Evolutionary conservation across 1,140 invertebrate species (phyloP).

Genomic region (Acromyrmex echinatior): DNA sequence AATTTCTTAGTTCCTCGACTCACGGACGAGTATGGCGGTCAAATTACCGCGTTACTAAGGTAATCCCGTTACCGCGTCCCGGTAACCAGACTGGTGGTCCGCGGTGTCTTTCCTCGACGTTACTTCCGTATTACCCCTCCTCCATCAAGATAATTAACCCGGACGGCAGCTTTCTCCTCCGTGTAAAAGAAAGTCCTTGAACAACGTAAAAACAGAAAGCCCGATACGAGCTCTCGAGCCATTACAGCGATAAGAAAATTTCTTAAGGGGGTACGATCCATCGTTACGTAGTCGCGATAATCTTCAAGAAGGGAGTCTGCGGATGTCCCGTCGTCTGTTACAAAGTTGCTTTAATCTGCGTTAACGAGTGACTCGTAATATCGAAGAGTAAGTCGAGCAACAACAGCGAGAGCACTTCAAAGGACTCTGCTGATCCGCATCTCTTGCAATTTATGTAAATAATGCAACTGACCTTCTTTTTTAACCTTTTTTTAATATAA

Average conservation of each 20-base stretch:
- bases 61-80: conserved; percentile 72
- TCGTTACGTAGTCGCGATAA: conserved; percentile 52
- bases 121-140: conserved; percentile 62
- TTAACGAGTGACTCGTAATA: conserved; percentile 61
- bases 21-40: conserved; percentile 70
- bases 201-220: conserved; percentile 56
- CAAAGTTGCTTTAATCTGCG: conserved; percentile 59
- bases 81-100: conserved; percentile 56
- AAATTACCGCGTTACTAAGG: conserved; percentile 71
- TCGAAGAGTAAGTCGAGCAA: conserved; percentile 53
- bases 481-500: conserved; percentile 17
- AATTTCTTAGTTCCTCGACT: conserved; percentile 80
- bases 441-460: conserved; percentile 44
- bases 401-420: conserved; percentile 19
- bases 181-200: conserved; percentile 2
- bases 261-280: conserved; percentile 41
- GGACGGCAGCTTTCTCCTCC: conserved; percentile 42
- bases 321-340: conserved; percentile 23
- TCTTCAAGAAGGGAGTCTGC: conserved; percentile 4
- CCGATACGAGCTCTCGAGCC: conserved; percentile 51
- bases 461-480: neutral
- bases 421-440: conserved; percentile 32
- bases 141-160: conserved; percentile 70
- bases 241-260: conserved; percentile 59
- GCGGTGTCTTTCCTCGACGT: conserved; percentile 70